phyloP scores from a whole-genome alignment of 1,140 invertebrate genomes.

The Anoplolepis gracilipes region DNA sequence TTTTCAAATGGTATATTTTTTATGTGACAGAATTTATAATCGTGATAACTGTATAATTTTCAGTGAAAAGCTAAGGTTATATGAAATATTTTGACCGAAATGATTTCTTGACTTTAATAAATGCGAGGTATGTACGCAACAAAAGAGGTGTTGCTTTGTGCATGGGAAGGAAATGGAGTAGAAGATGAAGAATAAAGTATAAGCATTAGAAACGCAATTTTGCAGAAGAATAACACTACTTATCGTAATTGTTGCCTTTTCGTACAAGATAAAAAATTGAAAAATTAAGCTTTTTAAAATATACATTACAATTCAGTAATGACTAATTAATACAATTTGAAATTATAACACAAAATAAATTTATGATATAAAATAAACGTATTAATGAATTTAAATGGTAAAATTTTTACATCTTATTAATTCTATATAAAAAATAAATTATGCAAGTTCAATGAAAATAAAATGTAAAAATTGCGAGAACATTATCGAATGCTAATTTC shows the following conservation, averaged over 20 bases:
- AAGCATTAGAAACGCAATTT: not conserved
- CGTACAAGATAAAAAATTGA: not conserved
- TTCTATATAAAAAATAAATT: not conserved
- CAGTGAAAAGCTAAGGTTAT: not conserved
- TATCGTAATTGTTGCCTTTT: not conserved
- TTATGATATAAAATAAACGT: not conserved
- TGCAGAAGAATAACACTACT: not conserved
- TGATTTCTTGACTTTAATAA: constrained; percentile 5
- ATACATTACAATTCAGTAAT: not conserved
- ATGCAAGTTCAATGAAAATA: not conserved
- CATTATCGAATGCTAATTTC: too few species aligned
- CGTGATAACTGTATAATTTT: not conserved
- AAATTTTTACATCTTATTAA: not conserved
- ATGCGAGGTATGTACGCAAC: not conserved
- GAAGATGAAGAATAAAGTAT: not conserved
- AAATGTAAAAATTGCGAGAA: too few species aligned
- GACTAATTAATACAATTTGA: not conserved
- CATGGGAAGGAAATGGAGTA: not conserved
- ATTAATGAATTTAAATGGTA: not conserved
- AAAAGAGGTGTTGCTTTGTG: constrained; percentile 9
- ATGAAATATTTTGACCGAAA: constrained; percentile 5
- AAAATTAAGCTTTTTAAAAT: not conserved
- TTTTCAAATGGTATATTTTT: not conserved
- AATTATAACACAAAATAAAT: not conserved
- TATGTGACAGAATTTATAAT: not conserved